Percentiles rank a stretch among this genome's conserved stretches.
phyloP scores from a whole-genome alignment of 2,888 invertebrate species.

The Chymomyza procnemis region DNA sequence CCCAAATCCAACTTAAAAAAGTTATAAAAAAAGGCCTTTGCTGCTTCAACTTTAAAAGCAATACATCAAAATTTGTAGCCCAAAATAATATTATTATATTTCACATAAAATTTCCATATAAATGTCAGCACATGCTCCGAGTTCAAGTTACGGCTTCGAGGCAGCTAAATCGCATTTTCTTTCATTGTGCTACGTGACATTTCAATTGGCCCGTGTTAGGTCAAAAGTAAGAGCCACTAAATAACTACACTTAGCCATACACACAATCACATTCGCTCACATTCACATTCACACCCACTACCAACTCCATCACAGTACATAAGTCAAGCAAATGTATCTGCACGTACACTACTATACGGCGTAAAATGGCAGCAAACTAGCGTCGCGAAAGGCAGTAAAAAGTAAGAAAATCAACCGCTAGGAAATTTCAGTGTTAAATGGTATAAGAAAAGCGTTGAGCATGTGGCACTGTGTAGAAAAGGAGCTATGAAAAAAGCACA shows the following conservation, averaged over 20 bases:
- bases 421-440: neutral
- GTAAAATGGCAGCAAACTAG: slow-evolving; percentile 62
- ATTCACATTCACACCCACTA: neutral
- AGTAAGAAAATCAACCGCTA: slow-evolving; percentile 21
- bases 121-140: neutral
- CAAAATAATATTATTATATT: neutral
- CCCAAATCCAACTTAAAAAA: too few species aligned
- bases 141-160: neutral
- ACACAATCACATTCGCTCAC: neutral
- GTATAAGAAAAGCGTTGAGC: slow-evolving; percentile 3
- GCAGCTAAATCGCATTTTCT: slow-evolving; percentile 57
- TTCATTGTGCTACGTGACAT: slow-evolving; percentile 70
- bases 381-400: slow-evolving; percentile 48
- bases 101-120: neutral
- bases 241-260: slow-evolving; percentile 19
- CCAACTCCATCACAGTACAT: neutral
- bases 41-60: neutral
- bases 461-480: neutral
- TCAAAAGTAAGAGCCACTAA: slow-evolving; percentile 39
- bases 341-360: slow-evolving; percentile 37
- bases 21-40: too few species aligned
- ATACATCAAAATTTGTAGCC: neutral
- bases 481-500: slow-evolving; percentile 43
- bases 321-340: slow-evolving; percentile 40
- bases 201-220: slow-evolving; percentile 63